phyloP scores from a whole-genome alignment of 2,888 invertebrate species.

The Drosophila tanythrix region DNA sequence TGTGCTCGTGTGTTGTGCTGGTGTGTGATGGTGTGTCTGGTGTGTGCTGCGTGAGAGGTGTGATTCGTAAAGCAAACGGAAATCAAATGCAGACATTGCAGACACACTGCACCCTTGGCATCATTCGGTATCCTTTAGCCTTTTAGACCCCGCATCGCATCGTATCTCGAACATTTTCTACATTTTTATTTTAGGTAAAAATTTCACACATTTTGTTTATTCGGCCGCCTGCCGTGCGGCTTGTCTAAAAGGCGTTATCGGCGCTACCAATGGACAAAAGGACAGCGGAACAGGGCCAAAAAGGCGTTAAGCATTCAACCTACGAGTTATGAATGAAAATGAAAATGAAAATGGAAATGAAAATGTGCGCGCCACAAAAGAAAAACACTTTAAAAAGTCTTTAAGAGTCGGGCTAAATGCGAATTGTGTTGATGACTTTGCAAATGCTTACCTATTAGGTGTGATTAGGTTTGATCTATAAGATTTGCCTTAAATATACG shows the following conservation, averaged over 20 bases:
- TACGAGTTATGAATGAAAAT: conserved; percentile 43
- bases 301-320: conserved; percentile 35
- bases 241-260: conserved; percentile 67
- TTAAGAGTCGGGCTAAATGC: conserved; percentile 2
- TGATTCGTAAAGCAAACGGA: conserved; percentile 72
- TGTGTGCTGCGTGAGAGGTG: conserved; percentile 57
- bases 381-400: conserved; percentile 27
- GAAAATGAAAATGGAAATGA: conserved; percentile 43
- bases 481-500: too few species aligned
- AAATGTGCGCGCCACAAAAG: conserved; percentile 15
- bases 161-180: conserved; percentile 53
- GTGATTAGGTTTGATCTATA: neutral
- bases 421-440: too few species aligned
- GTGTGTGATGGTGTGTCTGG: conserved; percentile 20
- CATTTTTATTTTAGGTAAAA: conserved; percentile 79
- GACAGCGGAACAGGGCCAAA: conserved; percentile 8
- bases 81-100: conserved; percentile 76
- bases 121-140: conserved; percentile 39
- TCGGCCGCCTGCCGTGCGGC: conserved; percentile 64
- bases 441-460: too few species aligned
- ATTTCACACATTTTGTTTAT: conserved; percentile 78
- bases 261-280: conserved; percentile 57
- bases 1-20: conserved; percentile 16
- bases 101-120: conserved; percentile 27
- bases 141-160: conserved; percentile 3